phyloP scores from a whole-genome alignment of 2,113 vertebrate species.

The Galemys pyrenaicus region DNA sequence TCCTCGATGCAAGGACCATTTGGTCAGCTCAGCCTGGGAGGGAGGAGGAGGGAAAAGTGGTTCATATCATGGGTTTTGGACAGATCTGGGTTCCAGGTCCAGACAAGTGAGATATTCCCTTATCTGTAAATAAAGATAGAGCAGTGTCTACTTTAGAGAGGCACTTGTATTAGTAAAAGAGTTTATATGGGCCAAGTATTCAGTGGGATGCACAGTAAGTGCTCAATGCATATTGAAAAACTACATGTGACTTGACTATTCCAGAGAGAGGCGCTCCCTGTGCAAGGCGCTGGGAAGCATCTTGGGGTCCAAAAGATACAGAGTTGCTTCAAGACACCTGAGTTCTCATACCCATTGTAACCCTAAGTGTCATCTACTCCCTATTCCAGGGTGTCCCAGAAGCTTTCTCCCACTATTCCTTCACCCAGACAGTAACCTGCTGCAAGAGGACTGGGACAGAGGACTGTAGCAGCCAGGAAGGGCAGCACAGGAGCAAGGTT shows the following conservation, averaged over 20 bases:
- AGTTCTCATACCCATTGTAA: background rate
- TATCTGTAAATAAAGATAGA: conserved; percentile 19
- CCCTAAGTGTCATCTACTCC: background rate
- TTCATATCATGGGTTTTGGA: background rate
- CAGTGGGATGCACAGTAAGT: background rate
- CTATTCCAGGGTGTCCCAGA: background rate
- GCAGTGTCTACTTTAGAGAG: background rate
- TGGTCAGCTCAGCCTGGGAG: background rate
- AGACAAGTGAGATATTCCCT: background rate
- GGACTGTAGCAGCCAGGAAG: too few relatives aligned
- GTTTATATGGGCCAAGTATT: background rate
- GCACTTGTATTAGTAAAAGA: background rate
- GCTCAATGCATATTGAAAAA: background rate
- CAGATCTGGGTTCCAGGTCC: background rate
- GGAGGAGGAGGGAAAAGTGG: background rate
- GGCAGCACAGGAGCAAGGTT: too few relatives aligned
- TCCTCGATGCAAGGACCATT: too few relatives aligned
- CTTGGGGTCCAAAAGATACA: background rate
- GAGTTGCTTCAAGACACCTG: background rate
- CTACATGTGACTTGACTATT: background rate
- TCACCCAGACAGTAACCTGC: background rate
- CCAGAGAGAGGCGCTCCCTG: background rate
- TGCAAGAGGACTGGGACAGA: background rate
- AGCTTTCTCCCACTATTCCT: background rate
- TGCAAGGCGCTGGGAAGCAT: background rate